Evolutionary conservation across 2,888 invertebrate species (phyloP), one percentile per base, ranked within the genome.

Genomic region (Apamea monoglypha): DNA sequence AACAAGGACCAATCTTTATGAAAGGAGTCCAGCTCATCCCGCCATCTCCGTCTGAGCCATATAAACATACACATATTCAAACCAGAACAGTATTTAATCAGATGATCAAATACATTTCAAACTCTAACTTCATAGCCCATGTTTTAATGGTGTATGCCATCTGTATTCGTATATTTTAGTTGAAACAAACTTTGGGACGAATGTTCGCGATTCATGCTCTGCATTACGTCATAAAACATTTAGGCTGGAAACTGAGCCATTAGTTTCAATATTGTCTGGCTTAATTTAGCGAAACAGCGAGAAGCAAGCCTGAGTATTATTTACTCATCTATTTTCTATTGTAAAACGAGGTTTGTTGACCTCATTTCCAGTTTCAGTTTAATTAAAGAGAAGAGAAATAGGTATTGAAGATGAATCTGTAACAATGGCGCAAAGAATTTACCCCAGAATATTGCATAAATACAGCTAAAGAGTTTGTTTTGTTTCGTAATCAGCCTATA

Each of bases 151-250:
- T 78, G 12, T 74, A 71, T 88, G 81, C 78, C 78, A 83, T 83
- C 71, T 87, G 85, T 82, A 84, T 86, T 80, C 82, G 82, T 87
- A 82, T 85, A 84, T 86, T 84, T 78, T 76, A 76, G 80, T 87
- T 78, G 78, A 87, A 86, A 76, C 76, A 82, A 80, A 87, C 68
- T 82, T 82, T 76, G 44, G 67, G 72, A 83, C 74, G 85, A 86
- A 83, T 88, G 74, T 81, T 77, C 72, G 18, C 74, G 76, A 78
- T 85, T 78, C 87, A 56, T 85, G 32, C 70, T 75, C 72, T 56
- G 77, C 50, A 74, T 74, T 83, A 74, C 50, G 59, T 68, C 66
- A 75, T 76, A 83, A 85, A 87, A 83, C 81, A 87, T 83, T 87
- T 78, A 75, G 83, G 76, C 81, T 83, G 76, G 61, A 83, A 79